Evolutionary conservation across 2,113 vertebrate genomes (phyloP).

Genomic region (Lepus timidus): DNA sequence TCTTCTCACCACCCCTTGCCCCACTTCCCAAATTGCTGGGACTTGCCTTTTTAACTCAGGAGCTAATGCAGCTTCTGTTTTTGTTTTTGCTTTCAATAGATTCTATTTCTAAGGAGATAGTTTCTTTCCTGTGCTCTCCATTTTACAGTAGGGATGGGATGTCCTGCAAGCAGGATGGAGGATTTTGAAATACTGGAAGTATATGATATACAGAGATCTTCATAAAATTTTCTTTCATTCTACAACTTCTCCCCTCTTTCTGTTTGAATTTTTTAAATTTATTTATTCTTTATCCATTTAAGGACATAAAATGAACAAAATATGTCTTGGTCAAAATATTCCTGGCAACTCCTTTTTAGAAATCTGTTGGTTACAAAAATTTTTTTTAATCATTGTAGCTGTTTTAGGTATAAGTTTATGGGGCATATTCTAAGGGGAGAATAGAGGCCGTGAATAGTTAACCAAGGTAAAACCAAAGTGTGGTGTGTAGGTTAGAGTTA

Average conservation of each 20-base stretch:
- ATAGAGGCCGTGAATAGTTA: neutral
- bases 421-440: neutral
- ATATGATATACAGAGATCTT: neutral
- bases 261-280: neutral
- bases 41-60: slow-evolving; percentile 1
- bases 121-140: neutral
- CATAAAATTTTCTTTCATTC: neutral
- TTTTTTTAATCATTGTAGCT: neutral
- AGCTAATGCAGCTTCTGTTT: neutral
- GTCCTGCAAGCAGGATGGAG: neutral
- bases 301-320: neutral
- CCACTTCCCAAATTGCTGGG: neutral
- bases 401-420: neutral
- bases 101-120: neutral
- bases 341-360: neutral
- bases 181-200: slow-evolving; percentile 2
- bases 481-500: neutral
- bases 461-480: neutral
- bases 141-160: neutral
- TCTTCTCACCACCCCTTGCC: neutral
- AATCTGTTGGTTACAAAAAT: neutral
- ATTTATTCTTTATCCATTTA: slow-evolving; percentile 11
- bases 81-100: slow-evolving; percentile 7
- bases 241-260: neutral
- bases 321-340: neutral